A percentile compares a stretch with the other conserved stretches of the same genome.
These are phyloP conservation scores for Eleginops maclovinus DNA, from an alignment of 2,113 vertebrate species.

Conservation along the genomic window DNA sequence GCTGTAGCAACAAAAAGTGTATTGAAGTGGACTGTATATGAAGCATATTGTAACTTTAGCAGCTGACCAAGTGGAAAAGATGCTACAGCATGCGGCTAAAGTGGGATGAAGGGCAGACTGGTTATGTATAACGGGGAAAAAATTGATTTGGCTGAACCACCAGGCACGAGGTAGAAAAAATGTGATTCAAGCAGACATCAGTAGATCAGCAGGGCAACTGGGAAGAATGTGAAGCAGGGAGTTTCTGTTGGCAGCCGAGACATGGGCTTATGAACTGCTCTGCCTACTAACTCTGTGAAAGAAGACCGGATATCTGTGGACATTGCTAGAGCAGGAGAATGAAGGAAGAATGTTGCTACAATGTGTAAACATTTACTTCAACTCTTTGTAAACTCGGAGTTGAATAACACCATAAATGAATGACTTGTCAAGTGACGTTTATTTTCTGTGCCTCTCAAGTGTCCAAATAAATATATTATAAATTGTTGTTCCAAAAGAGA, in stretches of 20 bases:
- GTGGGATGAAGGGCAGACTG: conserved; percentile 15
- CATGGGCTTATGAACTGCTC: conserved; percentile 19
- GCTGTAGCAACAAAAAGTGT: conserved; percentile 35
- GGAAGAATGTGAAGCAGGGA: conserved; percentile 47
- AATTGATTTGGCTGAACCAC: conserved; percentile 11
- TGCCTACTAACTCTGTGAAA: background rate
- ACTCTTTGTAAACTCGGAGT: background rate
- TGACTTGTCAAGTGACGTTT: background rate
- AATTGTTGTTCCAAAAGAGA: too few species aligned
- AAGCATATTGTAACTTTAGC: conserved; percentile 30
- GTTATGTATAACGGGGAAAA: conserved; percentile 22
- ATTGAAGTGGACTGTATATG: conserved; percentile 27
- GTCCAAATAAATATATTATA: background rate
- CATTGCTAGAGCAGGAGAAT: background rate
- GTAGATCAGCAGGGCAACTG: conserved; percentile 44
- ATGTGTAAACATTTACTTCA: background rate
- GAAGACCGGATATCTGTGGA: conserved; percentile 8
- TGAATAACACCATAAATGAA: background rate
- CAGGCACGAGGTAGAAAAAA: conserved; percentile 28
- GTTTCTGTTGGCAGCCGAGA: conserved; percentile 35
- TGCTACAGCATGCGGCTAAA: conserved; percentile 24
- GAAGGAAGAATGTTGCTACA: background rate
- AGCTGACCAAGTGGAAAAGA: conserved; percentile 29
- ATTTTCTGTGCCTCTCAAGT: background rate
- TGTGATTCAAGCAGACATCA: conserved; percentile 44